These are phyloP conservation scores for Tetramorium bicarinatum DNA, from an alignment of 2,888 invertebrate species.

Conservation along the genomic window DNA sequence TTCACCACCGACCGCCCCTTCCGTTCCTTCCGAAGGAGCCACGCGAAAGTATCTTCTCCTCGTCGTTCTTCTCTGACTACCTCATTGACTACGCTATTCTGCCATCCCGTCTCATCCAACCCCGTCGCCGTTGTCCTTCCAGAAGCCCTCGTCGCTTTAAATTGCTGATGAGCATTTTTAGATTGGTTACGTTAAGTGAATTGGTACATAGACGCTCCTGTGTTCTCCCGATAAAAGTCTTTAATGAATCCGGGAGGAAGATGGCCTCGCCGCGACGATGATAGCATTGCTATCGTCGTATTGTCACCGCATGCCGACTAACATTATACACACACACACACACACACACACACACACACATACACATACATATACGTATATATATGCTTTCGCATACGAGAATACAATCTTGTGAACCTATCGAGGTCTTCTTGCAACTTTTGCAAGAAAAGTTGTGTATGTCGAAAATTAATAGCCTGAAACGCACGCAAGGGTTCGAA, in stretches of 20 bases:
- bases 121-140: constrained; percentile 73
- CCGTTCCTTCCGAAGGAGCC: constrained; percentile 63
- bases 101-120: constrained; percentile 65
- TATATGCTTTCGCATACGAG: constrained; percentile 53
- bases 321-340: constrained; percentile 25
- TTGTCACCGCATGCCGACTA: constrained; percentile 44
- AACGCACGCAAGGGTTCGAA: not conserved
- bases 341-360: not conserved
- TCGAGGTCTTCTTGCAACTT: constrained; percentile 23
- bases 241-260: constrained; percentile 78
- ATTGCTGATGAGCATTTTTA: constrained; percentile 86
- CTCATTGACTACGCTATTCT: constrained; percentile 49
- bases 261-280: constrained; percentile 66
- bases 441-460: not conserved
- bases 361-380: too few relatives aligned
- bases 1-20: constrained; percentile 71
- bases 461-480: constrained; percentile 26
- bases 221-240: constrained; percentile 85
- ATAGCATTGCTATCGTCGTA: constrained; percentile 47
- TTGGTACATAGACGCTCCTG: constrained; percentile 85
- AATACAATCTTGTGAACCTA: constrained; percentile 46
- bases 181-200: constrained; percentile 86
- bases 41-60: constrained; percentile 52
- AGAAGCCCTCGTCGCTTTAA: constrained; percentile 83
- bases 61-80: constrained; percentile 51